Base-by-base conservation (phyloP, 2,888 invertebrate genomes). In the Eueremaeus valkanovi region DNA sequence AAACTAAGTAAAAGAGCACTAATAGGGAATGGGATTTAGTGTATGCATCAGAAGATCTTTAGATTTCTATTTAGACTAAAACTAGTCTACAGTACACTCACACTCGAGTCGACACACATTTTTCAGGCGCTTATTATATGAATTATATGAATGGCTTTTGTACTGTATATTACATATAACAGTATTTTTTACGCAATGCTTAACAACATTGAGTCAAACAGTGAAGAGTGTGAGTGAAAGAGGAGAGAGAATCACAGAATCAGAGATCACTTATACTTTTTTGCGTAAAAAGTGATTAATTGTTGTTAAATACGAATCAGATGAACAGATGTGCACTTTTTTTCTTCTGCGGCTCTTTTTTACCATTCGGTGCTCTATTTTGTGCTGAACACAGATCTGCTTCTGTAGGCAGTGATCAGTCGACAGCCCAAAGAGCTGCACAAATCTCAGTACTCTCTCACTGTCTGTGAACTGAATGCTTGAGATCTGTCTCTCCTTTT, bases 251-350 rank as follows among this genome's bases (percentile, higher is more conserved):
- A 36, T 8, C 11, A 36, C 2, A 31, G 63, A 31, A 63, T 63
- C 31, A 63, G n/a, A 63, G 18, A 63, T 63, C 63, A 63, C 29
- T 63, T 3, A 6, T 16, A n/a, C 18, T 21, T 24, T 33, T 51
- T 9, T 24, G 27, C 5, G 27, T 24, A 27, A 55, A 55, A 55
- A 55, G 55, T 63, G 63, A 63, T 63, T 63, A 63, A 63, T 63
- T n/a, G 63, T 36, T 55, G 63, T 33, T 63, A 63, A 63, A 63
- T 63, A 63, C n/a, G 21, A 31, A 63, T 63, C n/a, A 11, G 21
- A 63, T 63, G 63, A 63, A 63, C 63, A 63, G 31, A 31, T 63
- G 63, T 63, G 63, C 63, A 33, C 63, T 63, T 33, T 58, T 58
- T n/a, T 58, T 21, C 45, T 11, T 18, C 24, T 27, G 21, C 11